Base-by-base conservation (phyloP, 2,888 invertebrate genomes). In the Parasteatoda lunata region DNA sequence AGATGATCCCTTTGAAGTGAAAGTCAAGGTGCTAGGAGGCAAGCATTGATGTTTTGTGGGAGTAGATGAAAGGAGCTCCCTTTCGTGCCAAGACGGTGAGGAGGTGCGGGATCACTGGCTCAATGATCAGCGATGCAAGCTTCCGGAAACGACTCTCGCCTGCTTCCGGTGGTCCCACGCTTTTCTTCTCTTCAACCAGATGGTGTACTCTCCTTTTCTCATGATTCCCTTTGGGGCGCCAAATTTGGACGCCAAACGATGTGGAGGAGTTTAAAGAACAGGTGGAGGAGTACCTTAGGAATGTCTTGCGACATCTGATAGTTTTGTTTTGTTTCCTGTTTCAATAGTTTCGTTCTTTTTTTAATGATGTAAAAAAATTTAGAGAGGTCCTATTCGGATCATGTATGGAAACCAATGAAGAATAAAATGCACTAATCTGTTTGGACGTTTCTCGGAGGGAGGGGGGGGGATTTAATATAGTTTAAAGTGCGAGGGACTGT, bases 131-230 rank as follows among this genome's bases (percentile, higher is more conserved):
- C 84, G 59, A 78, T 78, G 84, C 84, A 84, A 73, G 84, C 77
- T 84, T 84, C 84, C 84, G 78, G 84, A 77, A 84, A 76, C 70
- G 82, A 49, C 69, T 59, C 54, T 69, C 15, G 49, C 54, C 64
- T 59, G 64, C 84, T 84, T 84, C 84, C 84, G 84, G 78, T 78
- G 84, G 78, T 84, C 83, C 83, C 83, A 83, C 83, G 83, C 83
- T 83, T 69, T 81, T 52, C 45, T 45, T 45, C 65, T 75, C 59
- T 47, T 54, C 30, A 66, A 71, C 64, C 83, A 83, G 83, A 83
- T 83, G 83, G 83, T 54, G 71, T 64, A 59, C 76, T 52, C 45
- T 80, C 59, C 73, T 64, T 73, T 65, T 64, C 48, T 79, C 71
- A 47, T 48, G 9, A 45, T 59, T 52, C 66, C 13, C 45, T 13